Base-by-base conservation (phyloP, 2,888 invertebrate genomes). In the Bimastos eiseni region DNA sequence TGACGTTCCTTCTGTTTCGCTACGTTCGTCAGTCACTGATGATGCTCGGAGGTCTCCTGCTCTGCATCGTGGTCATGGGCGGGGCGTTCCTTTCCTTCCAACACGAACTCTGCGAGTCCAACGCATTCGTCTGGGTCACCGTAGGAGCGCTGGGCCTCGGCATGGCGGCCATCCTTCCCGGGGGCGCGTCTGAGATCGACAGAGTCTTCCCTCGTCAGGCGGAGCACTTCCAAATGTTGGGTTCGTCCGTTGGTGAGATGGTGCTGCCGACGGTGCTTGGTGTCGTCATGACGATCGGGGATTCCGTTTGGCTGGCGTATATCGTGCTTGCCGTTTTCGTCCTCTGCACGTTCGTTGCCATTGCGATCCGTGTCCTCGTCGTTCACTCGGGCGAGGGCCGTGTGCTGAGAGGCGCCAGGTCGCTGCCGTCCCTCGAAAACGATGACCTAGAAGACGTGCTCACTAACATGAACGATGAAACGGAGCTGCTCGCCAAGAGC, bases 401-500 rank as follows among this genome's bases (percentile, higher is more conserved):
- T 1, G 37, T 17, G 86, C 37, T 36, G 34, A 86, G 86, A 17
- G 36, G 86, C 37, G 34, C 36, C 5, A 34, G 86, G 24, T 37
- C 37, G 86, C 34, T 86, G 24, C 86, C 86, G 37, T 86, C 86
- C 34, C 37, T 37, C 6, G 86, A 86, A 24, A 34, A 86, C 36
- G 86, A 86, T 15, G 86, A 86, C 37, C 86, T 86, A 5, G 86
- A 86, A 24, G 86, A 86, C n/a, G 86, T 36, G 30, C 86, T 86
- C 24, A 37, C n/a, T 8, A 86, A 37, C 86, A 86, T 36, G n/a
- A 86, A 86, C n/a, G 86, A 86, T 15, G 86, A 86, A 36, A 86
- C 86, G 24, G 86, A 86, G 86, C 37, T 86, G 86, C 86, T 86
- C n/a, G 86, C 86, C 24, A 86, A 86, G 37, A 24, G 86, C 37